A percentile compares a stretch with the other conserved stretches of the same genome.
These are phyloP conservation scores for Ophthalmolycus amberensis DNA, from an alignment of 2,113 vertebrate genomes.

Conservation along the genomic window DNA sequence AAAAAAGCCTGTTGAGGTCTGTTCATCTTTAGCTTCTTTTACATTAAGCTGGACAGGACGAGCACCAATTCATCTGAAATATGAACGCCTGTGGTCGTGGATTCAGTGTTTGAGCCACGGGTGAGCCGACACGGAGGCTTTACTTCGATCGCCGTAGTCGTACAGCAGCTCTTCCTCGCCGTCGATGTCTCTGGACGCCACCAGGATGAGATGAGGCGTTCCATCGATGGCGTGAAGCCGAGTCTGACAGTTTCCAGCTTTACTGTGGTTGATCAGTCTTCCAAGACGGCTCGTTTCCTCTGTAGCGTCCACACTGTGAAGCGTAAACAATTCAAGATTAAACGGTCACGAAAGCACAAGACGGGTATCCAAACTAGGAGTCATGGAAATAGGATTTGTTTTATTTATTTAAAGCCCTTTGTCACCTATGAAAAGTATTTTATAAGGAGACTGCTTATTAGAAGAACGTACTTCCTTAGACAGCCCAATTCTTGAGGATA, in stretches of 20 bases:
- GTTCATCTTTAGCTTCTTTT: conserved; percentile 2
- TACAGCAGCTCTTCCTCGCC: conserved; percentile 94
- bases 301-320: conserved; percentile 92
- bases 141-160: conserved; percentile 95
- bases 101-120: conserved; percentile 93
- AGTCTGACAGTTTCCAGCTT: conserved; percentile 95
- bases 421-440: neutral
- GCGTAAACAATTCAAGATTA: neutral
- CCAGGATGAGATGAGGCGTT: conserved; percentile 92
- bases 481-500: neutral
- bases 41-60: neutral
- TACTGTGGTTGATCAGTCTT: conserved; percentile 95
- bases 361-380: neutral
- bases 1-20: neutral
- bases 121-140: conserved; percentile 89
- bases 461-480: neutral
- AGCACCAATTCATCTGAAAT: conserved; percentile 24
- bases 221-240: conserved; percentile 91
- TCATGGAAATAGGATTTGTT: neutral
- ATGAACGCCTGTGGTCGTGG: neutral
- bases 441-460: neutral
- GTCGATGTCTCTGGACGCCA: conserved; percentile 91
- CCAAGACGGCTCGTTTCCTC: conserved; percentile 90
- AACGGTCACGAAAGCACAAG: neutral
- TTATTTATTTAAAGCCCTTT: neutral